A percentile compares a stretch with the other conserved stretches of the same genome.
phyloP scores from a whole-genome alignment of 2,888 invertebrate genomes.

The Leptogaster cylindrica region DNA sequence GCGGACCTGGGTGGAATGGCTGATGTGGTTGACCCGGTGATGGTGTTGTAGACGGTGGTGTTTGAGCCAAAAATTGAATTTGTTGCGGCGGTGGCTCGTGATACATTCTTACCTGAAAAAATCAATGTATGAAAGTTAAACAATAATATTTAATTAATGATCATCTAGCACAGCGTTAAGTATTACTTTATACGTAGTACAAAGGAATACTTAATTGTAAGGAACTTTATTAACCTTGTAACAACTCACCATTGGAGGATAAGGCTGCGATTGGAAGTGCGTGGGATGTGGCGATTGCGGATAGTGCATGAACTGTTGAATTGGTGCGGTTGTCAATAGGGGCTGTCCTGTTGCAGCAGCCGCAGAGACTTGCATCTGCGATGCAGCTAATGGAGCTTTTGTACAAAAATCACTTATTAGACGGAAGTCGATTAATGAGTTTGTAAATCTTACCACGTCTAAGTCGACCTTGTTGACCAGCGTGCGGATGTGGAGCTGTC shows the following conservation, averaged over 20 bases:
- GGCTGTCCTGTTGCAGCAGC: slow-evolving; percentile 81
- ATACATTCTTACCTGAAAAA: slow-evolving; percentile 70
- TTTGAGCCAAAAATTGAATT: slow-evolving; percentile 66
- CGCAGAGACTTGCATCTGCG: slow-evolving; percentile 79
- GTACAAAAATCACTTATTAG: slow-evolving; percentile 28
- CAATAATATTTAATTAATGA: not conserved
- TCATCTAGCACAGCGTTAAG: not conserved
- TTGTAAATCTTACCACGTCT: slow-evolving; percentile 57
- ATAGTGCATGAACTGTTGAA: slow-evolving; percentile 73
- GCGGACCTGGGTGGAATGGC: slow-evolving; percentile 67
- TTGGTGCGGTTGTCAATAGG: slow-evolving; percentile 78
- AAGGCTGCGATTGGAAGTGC: slow-evolving; percentile 63
- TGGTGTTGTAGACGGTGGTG: slow-evolving; percentile 65
- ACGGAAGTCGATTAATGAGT: not conserved
- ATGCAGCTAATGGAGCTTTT: slow-evolving; percentile 63
- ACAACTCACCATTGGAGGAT: slow-evolving; percentile 64
- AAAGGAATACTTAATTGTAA: too few species aligned
- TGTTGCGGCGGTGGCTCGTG: slow-evolving; percentile 66
- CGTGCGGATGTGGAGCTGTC: slow-evolving; percentile 58
- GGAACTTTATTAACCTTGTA: slow-evolving; percentile 51
- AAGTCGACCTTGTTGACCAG: slow-evolving; percentile 59
- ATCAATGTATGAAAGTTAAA: not conserved
- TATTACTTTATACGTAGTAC: too few species aligned
- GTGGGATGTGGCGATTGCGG: slow-evolving; percentile 67
- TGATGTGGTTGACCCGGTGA: slow-evolving; percentile 67